Conservation (phyloP, 2,797 vertebrate species). For the Emydoidea blandingii region DNA sequence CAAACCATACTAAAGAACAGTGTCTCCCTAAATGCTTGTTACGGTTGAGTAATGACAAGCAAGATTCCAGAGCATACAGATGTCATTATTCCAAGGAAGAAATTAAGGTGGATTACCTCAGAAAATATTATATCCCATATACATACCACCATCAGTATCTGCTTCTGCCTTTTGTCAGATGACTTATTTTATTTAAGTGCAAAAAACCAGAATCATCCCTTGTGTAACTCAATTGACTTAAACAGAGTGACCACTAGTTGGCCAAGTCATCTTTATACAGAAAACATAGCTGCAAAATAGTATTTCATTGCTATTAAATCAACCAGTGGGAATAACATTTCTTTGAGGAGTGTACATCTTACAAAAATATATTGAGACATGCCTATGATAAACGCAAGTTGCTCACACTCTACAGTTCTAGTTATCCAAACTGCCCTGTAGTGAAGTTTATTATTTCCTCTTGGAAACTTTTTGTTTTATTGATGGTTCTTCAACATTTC, state of each 20-base stretch:
- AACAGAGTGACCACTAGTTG: background rate
- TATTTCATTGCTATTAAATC: background rate
- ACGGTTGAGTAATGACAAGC: background rate
- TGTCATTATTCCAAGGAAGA: conserved; percentile 7
- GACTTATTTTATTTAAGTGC: background rate
- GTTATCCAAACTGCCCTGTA: background rate
- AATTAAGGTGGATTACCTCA: conserved; percentile 17
- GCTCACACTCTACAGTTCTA: background rate
- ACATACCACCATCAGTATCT: background rate
- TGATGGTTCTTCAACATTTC: background rate
- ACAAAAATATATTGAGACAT: background rate
- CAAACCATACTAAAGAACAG: background rate
- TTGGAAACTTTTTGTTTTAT: background rate
- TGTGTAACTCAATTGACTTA: background rate
- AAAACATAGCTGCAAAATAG: background rate
- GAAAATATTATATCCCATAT: background rate
- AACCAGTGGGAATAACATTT: background rate
- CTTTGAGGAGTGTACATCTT: background rate
- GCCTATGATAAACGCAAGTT: background rate
- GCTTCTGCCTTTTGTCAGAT: conserved; percentile 12
- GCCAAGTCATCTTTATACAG: background rate
- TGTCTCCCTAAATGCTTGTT: rapidly evolving
- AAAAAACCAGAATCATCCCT: background rate
- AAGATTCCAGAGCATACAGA: background rate
- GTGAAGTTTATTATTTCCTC: background rate